A percentile compares a stretch with the other conserved stretches of the same genome.
Conservation (phyloP, 2,888 invertebrate species). For the Lasioglossum figueresi region DNA sequence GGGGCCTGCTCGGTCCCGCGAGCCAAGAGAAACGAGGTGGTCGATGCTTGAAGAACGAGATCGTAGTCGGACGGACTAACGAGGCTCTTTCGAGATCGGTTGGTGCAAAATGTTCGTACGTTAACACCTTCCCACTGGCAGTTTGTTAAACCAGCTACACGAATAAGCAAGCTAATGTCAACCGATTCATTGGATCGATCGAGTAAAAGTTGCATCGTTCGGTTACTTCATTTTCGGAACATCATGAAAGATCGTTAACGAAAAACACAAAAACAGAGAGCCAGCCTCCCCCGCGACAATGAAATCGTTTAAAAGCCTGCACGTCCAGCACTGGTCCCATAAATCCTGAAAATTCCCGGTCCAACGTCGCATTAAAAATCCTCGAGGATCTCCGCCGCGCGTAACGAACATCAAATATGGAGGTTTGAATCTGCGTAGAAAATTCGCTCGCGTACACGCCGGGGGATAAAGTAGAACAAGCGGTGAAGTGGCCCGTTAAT, state of each 20-base stretch:
- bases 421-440: neutral
- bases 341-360: neutral
- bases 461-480: constrained; percentile 2
- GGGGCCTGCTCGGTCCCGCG: neutral
- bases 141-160: no score
- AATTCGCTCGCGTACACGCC: neutral
- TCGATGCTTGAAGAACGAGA: neutral
- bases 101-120: no score
- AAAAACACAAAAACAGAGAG: neutral
- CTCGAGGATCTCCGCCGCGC: neutral
- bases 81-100: neutral
- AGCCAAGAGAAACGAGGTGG: neutral
- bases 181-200: no score
- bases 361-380: neutral
- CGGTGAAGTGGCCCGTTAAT: neutral
- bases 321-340: neutral
- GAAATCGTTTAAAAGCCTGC: neutral
- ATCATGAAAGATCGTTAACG: neutral
- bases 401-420: neutral
- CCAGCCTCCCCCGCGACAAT: neutral
- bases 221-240: neutral
- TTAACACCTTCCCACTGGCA: no score
- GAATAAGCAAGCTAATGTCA: no score
- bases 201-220: no score
- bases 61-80: neutral